phyloP scores from a whole-genome alignment of 1,140 invertebrate species.

The Fopius arisanus region DNA sequence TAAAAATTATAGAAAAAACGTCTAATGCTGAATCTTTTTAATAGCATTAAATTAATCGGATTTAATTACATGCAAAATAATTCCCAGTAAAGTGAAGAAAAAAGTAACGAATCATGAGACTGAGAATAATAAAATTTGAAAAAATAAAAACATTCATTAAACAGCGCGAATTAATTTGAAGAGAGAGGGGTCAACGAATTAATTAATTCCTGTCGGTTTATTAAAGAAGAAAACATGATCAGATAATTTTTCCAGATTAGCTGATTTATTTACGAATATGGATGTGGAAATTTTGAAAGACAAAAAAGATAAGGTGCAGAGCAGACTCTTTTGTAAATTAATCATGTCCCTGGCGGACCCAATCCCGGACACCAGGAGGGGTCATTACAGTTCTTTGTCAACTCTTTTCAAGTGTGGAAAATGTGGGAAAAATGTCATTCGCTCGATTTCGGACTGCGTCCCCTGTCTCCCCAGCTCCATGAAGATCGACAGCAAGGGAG shows the following conservation, averaged over 20 bases:
- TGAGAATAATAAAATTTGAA: too few relatives aligned
- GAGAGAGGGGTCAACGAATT: too few relatives aligned
- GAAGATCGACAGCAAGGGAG: constrained; percentile 73
- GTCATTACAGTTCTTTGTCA: constrained; percentile 81
- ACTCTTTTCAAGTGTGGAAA: constrained; percentile 76
- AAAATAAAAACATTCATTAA: too few relatives aligned
- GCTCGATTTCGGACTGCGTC: constrained; percentile 72
- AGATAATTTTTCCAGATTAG: constrained; percentile 67
- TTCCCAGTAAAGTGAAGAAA: too few relatives aligned
- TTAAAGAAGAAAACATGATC: not conserved
- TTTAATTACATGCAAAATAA: too few relatives aligned
- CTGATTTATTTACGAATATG: constrained; percentile 80
- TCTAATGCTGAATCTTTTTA: too few relatives aligned
- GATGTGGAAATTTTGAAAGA: constrained; percentile 81
- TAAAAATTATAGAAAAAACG: too few relatives aligned
- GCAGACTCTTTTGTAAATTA: constrained; percentile 82
- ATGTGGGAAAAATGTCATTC: constrained; percentile 69
- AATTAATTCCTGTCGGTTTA: too few relatives aligned
- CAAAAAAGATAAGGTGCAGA: constrained; percentile 84
- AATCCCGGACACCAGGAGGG: constrained; percentile 74
- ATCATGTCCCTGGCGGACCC: constrained; percentile 77
- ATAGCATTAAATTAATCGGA: too few relatives aligned
- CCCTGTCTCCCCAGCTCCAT: constrained; percentile 75
- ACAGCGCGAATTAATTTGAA: too few relatives aligned
- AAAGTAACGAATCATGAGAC: too few relatives aligned